A percentile compares a stretch with the other conserved stretches of the same genome.
Conservation (phyloP, 2,888 invertebrate genomes). For the Pherbina coryleti region DNA sequence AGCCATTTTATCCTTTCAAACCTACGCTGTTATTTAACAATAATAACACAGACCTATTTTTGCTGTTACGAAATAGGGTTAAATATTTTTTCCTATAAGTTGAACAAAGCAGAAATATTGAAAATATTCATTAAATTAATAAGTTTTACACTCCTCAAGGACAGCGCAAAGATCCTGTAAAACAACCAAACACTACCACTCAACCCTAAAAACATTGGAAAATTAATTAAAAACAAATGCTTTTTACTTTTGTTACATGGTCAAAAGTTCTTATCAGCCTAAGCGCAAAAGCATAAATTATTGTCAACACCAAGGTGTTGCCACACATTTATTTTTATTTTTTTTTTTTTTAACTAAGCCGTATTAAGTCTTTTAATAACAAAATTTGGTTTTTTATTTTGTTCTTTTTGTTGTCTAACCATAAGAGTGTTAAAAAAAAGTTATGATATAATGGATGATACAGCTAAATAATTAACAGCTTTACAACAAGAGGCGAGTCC, state of each 20-base stretch:
- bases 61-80: too few relatives aligned
- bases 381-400: conserved; percentile 33
- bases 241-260: neutral
- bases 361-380: neutral
- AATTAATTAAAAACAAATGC: neutral
- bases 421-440: neutral
- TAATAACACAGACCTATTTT: too few relatives aligned
- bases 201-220: neutral
- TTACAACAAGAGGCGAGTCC: neutral
- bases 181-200: too few relatives aligned
- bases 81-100: too few relatives aligned
- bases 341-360: neutral
- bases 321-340: neutral
- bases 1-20: too few relatives aligned
- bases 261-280: neutral
- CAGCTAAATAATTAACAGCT: neutral
- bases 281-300: conserved; percentile 8
- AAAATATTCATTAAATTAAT: too few relatives aligned
- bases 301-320: conserved; percentile 15
- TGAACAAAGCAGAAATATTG: too few relatives aligned
- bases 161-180: neutral
- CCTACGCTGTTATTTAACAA: too few relatives aligned
- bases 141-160: too few relatives aligned
- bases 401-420: neutral
- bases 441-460: conserved; percentile 10